Evolutionary conservation across 2,888 invertebrate genomes (phyloP).

Genomic region (Drosophila picticornis): DNA sequence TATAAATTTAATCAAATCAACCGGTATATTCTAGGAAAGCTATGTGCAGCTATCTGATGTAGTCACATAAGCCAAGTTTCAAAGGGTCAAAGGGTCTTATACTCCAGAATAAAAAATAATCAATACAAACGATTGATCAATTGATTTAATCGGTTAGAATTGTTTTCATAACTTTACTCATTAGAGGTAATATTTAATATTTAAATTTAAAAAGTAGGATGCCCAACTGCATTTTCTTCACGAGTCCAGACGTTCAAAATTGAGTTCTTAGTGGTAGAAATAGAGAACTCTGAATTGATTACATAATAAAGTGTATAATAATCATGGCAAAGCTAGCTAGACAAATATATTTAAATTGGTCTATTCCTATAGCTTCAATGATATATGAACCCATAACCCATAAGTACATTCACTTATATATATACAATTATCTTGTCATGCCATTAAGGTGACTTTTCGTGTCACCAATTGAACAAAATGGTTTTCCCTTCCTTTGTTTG

Average conservation of each 20-base stretch:
- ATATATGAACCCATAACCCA: neutral
- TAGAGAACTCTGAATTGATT: neutral
- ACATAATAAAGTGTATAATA: neutral
- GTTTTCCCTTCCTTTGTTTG: constrained; percentile 15
- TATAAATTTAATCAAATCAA: neutral
- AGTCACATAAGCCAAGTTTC: neutral
- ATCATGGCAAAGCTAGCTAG: neutral
- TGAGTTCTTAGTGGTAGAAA: neutral
- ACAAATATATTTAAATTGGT: neutral
- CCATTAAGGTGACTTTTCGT: constrained; percentile 21
- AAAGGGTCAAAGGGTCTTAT: neutral
- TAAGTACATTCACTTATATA: neutral
- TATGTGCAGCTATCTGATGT: neutral
- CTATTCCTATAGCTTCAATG: too few species aligned
- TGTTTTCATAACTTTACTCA: too few species aligned
- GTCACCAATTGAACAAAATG: constrained; percentile 12
- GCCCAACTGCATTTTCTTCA: too few species aligned
- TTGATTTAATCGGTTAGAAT: neutral
- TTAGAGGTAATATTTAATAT: too few species aligned
- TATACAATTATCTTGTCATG: neutral
- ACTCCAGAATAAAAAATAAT: neutral
- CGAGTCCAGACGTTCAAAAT: neutral
- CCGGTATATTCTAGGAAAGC: neutral
- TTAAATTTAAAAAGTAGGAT: too few species aligned
- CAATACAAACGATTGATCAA: neutral